These are phyloP conservation scores for Nymphicus hollandicus DNA, from an alignment of 2,113 vertebrate species.

Conservation along the genomic window DNA sequence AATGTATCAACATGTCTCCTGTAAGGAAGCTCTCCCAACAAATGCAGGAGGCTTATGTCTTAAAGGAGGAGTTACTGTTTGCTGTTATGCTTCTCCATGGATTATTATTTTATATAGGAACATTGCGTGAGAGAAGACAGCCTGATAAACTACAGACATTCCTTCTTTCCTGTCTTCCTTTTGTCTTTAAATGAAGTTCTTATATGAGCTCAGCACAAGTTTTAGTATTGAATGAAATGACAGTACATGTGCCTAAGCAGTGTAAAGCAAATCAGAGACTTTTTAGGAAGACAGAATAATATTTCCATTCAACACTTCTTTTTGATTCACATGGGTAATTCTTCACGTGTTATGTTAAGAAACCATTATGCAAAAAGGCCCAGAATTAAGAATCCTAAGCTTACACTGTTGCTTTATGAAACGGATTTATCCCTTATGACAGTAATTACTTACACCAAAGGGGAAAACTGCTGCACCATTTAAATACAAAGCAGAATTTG, in stretches of 20 bases:
- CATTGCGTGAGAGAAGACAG: background rate
- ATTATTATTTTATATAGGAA: background rate
- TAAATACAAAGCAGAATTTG: background rate
- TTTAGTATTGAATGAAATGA: background rate
- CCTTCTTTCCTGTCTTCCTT: background rate
- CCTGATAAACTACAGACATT: background rate
- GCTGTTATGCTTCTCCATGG: background rate
- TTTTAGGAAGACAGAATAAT: background rate
- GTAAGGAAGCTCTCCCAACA: background rate
- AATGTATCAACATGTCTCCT: background rate
- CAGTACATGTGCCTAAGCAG: background rate
- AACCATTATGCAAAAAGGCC: slow-evolving; percentile 35
- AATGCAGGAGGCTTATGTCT: background rate
- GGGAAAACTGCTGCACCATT: background rate
- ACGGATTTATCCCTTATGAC: slow-evolving; percentile 30
- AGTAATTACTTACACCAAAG: slow-evolving; percentile 37
- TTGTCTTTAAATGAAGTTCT: background rate
- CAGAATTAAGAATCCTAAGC: background rate
- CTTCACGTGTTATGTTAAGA: slow-evolving; percentile 26
- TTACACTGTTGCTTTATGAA: slow-evolving; percentile 2
- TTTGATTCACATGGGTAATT: slow-evolving; percentile 41
- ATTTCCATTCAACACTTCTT: background rate
- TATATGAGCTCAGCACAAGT: background rate
- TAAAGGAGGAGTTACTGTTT: background rate
- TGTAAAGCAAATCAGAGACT: background rate